Percentiles rank a stretch among this genome's conserved stretches.
phyloP scores from a whole-genome alignment of 2,113 vertebrate species.

The Elephas maximus region DNA sequence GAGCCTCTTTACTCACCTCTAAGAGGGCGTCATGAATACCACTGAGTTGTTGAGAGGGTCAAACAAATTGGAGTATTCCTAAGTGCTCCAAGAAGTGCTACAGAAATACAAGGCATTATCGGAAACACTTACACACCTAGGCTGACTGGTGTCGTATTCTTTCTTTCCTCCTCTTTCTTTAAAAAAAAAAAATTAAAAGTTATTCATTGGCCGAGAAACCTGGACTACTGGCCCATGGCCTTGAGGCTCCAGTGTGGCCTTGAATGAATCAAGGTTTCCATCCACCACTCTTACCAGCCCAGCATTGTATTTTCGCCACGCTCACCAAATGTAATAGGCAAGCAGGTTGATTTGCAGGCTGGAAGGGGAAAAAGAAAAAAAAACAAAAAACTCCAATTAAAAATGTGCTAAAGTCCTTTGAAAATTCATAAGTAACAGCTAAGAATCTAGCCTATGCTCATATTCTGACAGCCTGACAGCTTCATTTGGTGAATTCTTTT shows the following conservation, averaged over 20 bases:
- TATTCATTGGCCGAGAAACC: neutral
- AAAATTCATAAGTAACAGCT: slow-evolving; percentile 78
- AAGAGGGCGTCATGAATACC: neutral
- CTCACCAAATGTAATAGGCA: neutral
- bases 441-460: slow-evolving; percentile 54
- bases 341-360: slow-evolving; percentile 47
- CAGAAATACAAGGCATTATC: neutral
- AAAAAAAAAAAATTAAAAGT: neutral
- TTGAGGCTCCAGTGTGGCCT: neutral
- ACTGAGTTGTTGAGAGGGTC: neutral
- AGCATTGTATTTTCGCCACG: neutral
- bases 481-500: slow-evolving; percentile 69
- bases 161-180: neutral
- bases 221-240: neutral
- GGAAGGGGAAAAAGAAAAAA: neutral
- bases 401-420: slow-evolving; percentile 81
- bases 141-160: neutral
- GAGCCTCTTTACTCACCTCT: neutral
- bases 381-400: slow-evolving; percentile 71
- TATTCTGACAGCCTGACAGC: slow-evolving; percentile 74
- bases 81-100: neutral
- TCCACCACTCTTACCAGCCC: neutral
- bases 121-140: neutral
- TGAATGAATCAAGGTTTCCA: neutral
- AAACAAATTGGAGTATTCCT: accelerated